These are phyloP conservation scores for Notodonta ziczac DNA, from an alignment of 2,888 invertebrate species.

Conservation along the genomic window DNA sequence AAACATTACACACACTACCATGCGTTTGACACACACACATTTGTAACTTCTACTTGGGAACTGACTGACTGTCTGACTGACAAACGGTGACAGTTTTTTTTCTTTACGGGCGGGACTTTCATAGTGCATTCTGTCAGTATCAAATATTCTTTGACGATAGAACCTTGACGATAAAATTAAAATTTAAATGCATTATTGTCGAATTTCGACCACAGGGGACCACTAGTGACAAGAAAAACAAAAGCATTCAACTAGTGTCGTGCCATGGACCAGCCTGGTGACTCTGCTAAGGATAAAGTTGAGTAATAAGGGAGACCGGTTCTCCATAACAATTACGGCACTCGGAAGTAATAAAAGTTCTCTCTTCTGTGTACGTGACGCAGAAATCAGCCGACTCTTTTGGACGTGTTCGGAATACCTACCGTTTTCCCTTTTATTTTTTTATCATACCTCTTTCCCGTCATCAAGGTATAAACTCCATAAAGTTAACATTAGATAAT, in stretches of 20 bases:
- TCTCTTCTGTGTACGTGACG: conserved; percentile 75
- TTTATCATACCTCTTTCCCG: conserved; percentile 41
- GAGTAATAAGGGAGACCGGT: conserved; percentile 69
- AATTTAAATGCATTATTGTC: too few species aligned
- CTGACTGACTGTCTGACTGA: too few species aligned
- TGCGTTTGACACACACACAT: too few species aligned
- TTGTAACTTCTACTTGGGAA: too few species aligned
- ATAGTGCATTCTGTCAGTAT: too few species aligned
- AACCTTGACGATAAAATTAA: too few species aligned
- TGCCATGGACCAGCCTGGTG: conserved; percentile 51
- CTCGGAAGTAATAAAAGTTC: conserved; percentile 80
- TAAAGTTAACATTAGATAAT: conserved; percentile 29
- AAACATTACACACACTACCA: too few species aligned
- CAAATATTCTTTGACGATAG: too few species aligned
- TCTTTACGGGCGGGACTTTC: too few species aligned
- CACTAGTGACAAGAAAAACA: conserved; percentile 24
- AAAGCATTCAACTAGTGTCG: conserved; percentile 35
- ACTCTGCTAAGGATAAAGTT: conserved; percentile 63
- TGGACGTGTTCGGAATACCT: conserved; percentile 72
- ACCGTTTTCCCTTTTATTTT: conserved; percentile 58
- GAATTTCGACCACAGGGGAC: too few species aligned
- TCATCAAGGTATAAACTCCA: conserved; percentile 37
- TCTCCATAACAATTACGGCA: conserved; percentile 78
- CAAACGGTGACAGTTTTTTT: too few species aligned
- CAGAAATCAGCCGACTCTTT: conserved; percentile 69